Conservation (phyloP, 2,797 vertebrate species). For the Cossypha polioptera region DNA sequence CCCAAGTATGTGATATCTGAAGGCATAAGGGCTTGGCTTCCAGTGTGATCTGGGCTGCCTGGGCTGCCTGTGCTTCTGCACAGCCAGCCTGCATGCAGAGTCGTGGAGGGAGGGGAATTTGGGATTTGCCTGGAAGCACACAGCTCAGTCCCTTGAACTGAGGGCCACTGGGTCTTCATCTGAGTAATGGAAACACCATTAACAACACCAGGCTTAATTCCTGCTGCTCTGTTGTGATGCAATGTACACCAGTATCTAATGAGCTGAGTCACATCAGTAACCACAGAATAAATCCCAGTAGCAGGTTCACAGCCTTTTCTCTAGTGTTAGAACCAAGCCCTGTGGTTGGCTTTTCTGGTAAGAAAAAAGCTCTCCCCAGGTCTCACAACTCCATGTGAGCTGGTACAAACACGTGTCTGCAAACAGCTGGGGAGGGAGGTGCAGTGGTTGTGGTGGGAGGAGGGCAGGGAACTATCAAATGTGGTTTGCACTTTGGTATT, state of each 20-base stretch:
- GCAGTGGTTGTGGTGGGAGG: neutral
- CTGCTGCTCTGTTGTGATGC: neutral
- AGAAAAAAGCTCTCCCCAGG: no score
- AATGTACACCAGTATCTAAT: neutral
- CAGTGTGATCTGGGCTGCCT: fast-evolving
- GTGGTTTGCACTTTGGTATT: neutral
- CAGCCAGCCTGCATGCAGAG: neutral
- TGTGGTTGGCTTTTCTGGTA: neutral
- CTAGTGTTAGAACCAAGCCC: neutral
- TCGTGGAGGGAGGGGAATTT: neutral
- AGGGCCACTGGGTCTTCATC: neutral
- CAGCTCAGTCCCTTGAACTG: neutral
- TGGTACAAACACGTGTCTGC: fast-evolving
- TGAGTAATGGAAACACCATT: neutral
- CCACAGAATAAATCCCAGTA: neutral
- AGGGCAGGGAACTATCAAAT: neutral
- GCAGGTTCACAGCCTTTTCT: neutral
- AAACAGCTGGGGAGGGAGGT: neutral
- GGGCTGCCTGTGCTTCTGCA: neutral
- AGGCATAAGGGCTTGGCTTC: neutral
- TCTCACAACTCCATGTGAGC: neutral
- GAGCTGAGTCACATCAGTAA: neutral
- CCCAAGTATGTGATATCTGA: fast-evolving
- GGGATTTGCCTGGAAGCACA: neutral
- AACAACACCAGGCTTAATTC: neutral